phyloP scores from a whole-genome alignment of 2,113 vertebrate genomes.

The Syngnathus scovelli region DNA sequence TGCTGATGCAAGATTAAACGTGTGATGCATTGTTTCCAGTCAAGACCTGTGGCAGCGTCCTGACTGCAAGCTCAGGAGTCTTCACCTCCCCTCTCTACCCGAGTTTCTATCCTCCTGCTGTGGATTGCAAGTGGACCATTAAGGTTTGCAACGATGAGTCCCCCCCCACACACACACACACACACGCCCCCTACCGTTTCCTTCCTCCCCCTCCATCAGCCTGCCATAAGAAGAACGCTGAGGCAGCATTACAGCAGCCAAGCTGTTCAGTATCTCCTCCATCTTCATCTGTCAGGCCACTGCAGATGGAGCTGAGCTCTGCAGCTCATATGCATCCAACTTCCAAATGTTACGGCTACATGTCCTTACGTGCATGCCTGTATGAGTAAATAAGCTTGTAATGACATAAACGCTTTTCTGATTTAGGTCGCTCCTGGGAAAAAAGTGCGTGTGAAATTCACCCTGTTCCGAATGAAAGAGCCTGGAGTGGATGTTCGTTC shows the following conservation, averaged over 20 bases:
- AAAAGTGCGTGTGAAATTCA: constrained; percentile 65
- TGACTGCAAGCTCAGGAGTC: constrained; percentile 36
- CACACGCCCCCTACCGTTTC: constrained; percentile 22
- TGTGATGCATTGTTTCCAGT: constrained; percentile 38
- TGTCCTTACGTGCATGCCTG: constrained; percentile 1
- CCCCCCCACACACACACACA: constrained; percentile 24
- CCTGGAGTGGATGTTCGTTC: constrained; percentile 52
- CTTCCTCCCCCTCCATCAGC: constrained; percentile 38
- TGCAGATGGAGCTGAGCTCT: constrained; percentile 41
- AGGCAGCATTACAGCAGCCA: constrained; percentile 62
- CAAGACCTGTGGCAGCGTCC: constrained; percentile 44
- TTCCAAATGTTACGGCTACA: constrained; percentile 11
- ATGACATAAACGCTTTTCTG: constrained; percentile 26
- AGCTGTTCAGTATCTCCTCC: constrained; percentile 66
- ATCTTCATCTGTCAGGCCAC: constrained; percentile 68
- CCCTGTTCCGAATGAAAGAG: constrained; percentile 73
- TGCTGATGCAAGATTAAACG: constrained; percentile 1
- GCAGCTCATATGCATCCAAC: constrained; percentile 26
- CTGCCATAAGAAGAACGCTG: constrained; percentile 57
- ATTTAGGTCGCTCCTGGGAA: constrained; percentile 56
- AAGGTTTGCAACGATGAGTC: constrained; percentile 53
- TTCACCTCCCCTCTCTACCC: constrained; percentile 67
- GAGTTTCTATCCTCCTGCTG: constrained; percentile 70
- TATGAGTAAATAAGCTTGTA: constrained; percentile 13
- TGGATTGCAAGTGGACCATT: constrained; percentile 73